Conservation (phyloP, 2,113 vertebrate genomes). For the Panurus biarmicus region DNA sequence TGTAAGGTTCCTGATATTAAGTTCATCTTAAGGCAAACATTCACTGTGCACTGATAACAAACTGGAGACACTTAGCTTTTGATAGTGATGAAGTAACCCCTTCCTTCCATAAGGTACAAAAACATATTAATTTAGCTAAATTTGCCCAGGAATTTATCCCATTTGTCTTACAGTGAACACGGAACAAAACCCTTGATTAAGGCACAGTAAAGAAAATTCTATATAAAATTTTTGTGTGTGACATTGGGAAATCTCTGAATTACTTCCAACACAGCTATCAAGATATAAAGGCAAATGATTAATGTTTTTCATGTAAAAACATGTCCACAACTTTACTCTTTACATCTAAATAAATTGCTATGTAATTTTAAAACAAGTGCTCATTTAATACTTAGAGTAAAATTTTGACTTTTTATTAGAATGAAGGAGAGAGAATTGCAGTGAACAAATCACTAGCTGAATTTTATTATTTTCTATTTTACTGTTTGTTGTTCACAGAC, state of each 20-base stretch:
- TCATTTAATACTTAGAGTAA: background rate
- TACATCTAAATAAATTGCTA: background rate
- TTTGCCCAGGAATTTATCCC: background rate
- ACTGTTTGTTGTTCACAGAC: background rate
- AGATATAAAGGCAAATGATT: background rate
- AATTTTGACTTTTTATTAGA: background rate
- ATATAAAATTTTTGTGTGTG: background rate
- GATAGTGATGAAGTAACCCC: background rate
- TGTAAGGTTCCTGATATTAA: conserved; percentile 3
- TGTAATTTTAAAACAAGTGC: background rate
- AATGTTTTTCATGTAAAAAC: background rate
- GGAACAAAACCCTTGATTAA: background rate
- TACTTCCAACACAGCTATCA: background rate
- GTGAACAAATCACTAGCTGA: background rate
- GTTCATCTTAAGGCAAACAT: conserved; percentile 37
- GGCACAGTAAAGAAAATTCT: background rate
- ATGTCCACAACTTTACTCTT: background rate
- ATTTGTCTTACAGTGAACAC: background rate
- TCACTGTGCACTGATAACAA: background rate
- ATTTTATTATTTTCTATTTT: background rate
- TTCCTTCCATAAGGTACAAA: background rate
- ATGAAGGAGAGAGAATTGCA: background rate
- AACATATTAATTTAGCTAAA: background rate
- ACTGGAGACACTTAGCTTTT: background rate
- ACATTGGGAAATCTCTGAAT: conserved; percentile 6